Evolutionary conservation across 2,888 invertebrate species (phyloP).

Genomic region (Rhogogaster chlorosoma): DNA sequence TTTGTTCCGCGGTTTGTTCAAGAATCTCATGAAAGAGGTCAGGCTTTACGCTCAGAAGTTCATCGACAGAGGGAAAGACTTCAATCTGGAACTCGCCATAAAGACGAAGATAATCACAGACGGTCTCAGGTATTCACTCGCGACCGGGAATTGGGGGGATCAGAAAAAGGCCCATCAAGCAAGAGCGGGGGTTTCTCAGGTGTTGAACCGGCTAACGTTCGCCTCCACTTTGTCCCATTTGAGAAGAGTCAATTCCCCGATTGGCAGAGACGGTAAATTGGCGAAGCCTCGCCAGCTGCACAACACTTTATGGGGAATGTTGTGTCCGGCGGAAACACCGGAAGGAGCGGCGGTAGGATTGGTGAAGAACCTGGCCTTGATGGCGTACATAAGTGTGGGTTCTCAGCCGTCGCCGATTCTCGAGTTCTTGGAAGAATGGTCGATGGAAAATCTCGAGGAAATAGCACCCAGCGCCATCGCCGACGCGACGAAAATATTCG

Average conservation of each 20-base stretch:
- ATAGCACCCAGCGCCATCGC: conserved; percentile 99
- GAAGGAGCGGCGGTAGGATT: conserved; percentile 98
- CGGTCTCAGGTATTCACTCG: conserved; percentile 97
- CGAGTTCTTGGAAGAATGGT: conserved; percentile 99
- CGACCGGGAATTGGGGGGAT: conserved; percentile 99
- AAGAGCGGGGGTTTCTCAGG: conserved; percentile 96
- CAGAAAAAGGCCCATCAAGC: conserved; percentile 99
- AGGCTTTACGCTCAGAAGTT: conserved; percentile 99
- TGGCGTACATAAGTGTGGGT: conserved; percentile 99
- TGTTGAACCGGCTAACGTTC: conserved; percentile 98
- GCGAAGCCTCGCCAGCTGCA: conserved; percentile 99
- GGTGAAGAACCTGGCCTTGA: conserved; percentile 98
- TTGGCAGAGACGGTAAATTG: conserved; percentile 98
- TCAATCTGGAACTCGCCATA: conserved; percentile 97
- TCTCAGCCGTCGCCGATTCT: conserved; percentile 99
- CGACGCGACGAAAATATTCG: conserved; percentile 99
- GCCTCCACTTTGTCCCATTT: conserved; percentile 99
- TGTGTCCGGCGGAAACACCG: conserved; percentile 99
- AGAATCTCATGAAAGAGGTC: conserved; percentile 98
- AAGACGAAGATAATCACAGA: conserved; percentile 99
- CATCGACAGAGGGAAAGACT: conserved; percentile 99
- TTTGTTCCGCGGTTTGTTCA: conserved; percentile 97
- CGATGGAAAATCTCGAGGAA: conserved; percentile 99
- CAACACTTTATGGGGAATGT: conserved; percentile 99
- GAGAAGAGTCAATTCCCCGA: conserved; percentile 98